Base-by-base conservation (phyloP, 2,797 vertebrate genomes). In the Muscicapa striata region DNA sequence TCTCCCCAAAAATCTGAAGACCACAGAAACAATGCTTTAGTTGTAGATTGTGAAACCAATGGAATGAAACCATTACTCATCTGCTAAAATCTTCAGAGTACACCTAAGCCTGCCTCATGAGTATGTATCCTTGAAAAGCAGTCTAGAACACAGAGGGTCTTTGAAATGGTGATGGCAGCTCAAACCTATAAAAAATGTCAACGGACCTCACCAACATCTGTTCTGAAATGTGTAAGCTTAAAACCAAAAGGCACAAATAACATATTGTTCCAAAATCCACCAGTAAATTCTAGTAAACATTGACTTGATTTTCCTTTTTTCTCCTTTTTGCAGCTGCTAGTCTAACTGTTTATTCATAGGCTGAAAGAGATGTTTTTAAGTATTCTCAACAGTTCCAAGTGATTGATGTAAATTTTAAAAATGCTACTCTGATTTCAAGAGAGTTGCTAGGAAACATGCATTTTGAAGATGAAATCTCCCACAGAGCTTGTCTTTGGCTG, bases 381-480 rank as follows among this genome's bases (percentile, higher is more conserved):
- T 69, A 89, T 97, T 97, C 92, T 96, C 74, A 92, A 93, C 91
- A 96, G 92, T 97, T 97, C 88, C 38, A 48, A 97, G 83, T 95
- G 95, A 96, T 84, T 97, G 97, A 97, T 93, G 94, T 96, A 95
- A 97, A 97, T 93, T 91, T 94, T 59, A 97, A 97, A 98, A 97
- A 97, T 97, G 92, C 97, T 95, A 97, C 93, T 97, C 94, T 95
- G 94, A 98, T 97, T 98, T 97, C 95, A 98, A 97, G 97, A 94
- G 94, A 97, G 98, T 99, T 99, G 98, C 99, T 99, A 99, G 98
- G 99, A 98, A 98, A 99, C 98, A 87, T 94, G 96, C 78, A 90
- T 77, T 95, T 95, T 94, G 89, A 97, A 98, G 97, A 98, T 98
- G 81, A 98, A 98, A 98, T 98, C 87, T 96, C 95, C 88, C 84